Evolutionary conservation across 2,113 vertebrate genomes (phyloP).

Genomic region (Chaenogobius annularis): DNA sequence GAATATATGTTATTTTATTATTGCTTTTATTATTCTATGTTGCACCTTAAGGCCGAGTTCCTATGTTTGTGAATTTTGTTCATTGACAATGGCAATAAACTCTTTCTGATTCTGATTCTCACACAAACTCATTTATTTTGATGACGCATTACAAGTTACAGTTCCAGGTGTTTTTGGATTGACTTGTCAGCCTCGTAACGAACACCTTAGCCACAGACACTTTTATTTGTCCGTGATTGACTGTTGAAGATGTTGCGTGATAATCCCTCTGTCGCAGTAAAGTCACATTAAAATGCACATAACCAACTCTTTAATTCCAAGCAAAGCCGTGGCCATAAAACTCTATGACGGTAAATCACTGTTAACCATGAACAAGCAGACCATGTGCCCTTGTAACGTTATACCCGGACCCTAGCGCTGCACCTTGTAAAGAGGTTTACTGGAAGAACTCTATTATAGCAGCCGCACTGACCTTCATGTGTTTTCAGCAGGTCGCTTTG

Average conservation of each 20-base stretch:
- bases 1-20: too few species aligned
- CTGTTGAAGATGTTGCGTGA: constrained; percentile 6
- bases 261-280: constrained; percentile 5
- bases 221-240: constrained; percentile 16
- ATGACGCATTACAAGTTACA: not conserved
- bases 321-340: not conserved
- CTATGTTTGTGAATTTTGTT: too few species aligned
- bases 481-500: not conserved
- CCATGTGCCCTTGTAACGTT: not conserved
- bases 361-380: not conserved
- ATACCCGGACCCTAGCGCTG: not conserved
- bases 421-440: not conserved
- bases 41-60: too few species aligned
- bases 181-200: constrained; percentile 6
- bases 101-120: too few species aligned
- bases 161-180: not conserved
- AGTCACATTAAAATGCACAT: constrained; percentile 3
- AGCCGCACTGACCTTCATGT: not conserved
- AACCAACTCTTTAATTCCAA: not conserved
- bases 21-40: too few species aligned
- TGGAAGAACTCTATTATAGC: not conserved
- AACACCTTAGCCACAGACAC: not conserved
- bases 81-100: too few species aligned
- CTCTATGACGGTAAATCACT: not conserved
- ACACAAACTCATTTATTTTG: not conserved